Base-by-base conservation (phyloP, 2,888 invertebrate species). In the Nematopogon swammerdamellus region DNA sequence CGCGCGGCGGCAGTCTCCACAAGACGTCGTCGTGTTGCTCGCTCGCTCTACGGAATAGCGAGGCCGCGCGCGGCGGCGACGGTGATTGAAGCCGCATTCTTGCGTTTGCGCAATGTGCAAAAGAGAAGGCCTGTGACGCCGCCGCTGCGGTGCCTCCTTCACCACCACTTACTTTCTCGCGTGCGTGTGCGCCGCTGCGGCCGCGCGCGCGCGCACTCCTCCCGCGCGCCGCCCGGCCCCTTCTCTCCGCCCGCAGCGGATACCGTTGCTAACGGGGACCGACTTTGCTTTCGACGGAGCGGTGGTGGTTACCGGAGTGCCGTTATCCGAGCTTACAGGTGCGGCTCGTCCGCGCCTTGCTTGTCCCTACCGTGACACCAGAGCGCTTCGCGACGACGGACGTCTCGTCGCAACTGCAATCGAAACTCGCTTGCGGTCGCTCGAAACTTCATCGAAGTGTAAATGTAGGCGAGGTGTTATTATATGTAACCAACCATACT, bases 241-340 rank as follows among this genome's bases (percentile, higher is more conserved):
- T n/a, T n/a, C n/a, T n/a, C n/a, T n/a, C n/a, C 52, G 52, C 44
- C 49, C 50, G 49, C 53, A 61, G 64, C 61, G 29, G 63, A 61
- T 77, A 75, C 69, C 74, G 64, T 61, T 64, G 65, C 61, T 61
- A 67, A 65, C 66, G 70, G 65, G 61, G 61, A 67, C 65, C 66
- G 70, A 75, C 69, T 71, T 77, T 76, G 73, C 76, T 76, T 79
- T 77, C 75, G 70, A 75, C 72, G 64, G 65, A n/a, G n/a, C n/a
- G n/a, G n/a, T n/a, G n/a, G n/a, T n/a, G n/a, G n/a, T 18, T 19
- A 19, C 20, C 58, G 58, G 59, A 65, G 64, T 63, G 59, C 72
- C 75, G 74, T 74, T 75, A 77, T 70, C 70, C 72, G 72, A 74
- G 76, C 75, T 67, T 68, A 70, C 77, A 77, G 77, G 77, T 77